phyloP scores from a whole-genome alignment of 2,113 vertebrate genomes.

The Ramphastos sulfuratus region DNA sequence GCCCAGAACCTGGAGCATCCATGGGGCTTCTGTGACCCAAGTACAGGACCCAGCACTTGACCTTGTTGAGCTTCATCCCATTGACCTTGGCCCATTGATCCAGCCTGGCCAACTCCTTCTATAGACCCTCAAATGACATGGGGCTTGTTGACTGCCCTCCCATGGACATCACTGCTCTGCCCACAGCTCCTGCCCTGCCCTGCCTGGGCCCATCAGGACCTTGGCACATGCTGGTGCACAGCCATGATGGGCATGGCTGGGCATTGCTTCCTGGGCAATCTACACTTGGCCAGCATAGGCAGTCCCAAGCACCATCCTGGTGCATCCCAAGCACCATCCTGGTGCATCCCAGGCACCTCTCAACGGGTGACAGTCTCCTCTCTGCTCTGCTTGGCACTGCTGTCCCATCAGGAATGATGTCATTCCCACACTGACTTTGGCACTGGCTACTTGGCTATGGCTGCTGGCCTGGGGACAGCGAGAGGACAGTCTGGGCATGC shows the following conservation, averaged over 20 bases:
- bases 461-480: background rate
- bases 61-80: background rate
- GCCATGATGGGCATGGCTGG: accelerated
- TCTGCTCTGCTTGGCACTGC: background rate
- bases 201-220: accelerated
- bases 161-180: accelerated
- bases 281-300: background rate
- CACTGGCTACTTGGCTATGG: background rate
- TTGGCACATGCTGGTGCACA: accelerated
- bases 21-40: background rate
- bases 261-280: accelerated
- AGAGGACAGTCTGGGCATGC: background rate
- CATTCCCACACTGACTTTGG: background rate
- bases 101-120: background rate
- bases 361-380: accelerated
- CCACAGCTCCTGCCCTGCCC: background rate
- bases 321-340: background rate
- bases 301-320: accelerated
- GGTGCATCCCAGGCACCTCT: background rate
- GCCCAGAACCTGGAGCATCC: background rate
- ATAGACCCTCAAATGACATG: background rate
- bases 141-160: background rate
- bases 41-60: background rate
- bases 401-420: background rate
- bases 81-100: background rate